Conservation (phyloP, 2,888 invertebrate species). For the Proisotoma minuta region DNA sequence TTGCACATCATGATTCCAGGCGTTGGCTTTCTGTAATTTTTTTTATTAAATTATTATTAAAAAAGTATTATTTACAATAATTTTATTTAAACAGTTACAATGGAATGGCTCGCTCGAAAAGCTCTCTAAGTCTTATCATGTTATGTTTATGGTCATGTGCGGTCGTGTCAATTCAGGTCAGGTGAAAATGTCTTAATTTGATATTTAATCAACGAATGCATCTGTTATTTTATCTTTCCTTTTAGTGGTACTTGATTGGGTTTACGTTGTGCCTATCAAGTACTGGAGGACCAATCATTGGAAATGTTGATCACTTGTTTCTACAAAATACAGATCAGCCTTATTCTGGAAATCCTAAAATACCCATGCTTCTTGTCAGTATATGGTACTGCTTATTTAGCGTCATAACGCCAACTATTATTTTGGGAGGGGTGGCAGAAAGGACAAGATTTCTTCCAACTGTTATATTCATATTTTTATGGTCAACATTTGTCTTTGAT, state of each 20-base stretch:
- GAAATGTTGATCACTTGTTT: slow-evolving; percentile 16
- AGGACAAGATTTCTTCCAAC: slow-evolving; percentile 37
- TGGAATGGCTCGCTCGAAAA: slow-evolving; percentile 41
- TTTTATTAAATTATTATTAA: background rate
- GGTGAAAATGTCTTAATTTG: slow-evolving; percentile 9
- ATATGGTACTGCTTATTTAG: slow-evolving; percentile 46
- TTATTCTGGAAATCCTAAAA: slow-evolving; percentile 27
- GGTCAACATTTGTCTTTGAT: slow-evolving; percentile 44
- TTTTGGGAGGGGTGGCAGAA: slow-evolving; percentile 39
- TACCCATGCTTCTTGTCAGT: slow-evolving; percentile 39
- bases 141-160: slow-evolving; percentile 42
- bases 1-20: slow-evolving; percentile 26
- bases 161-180: slow-evolving; percentile 45
- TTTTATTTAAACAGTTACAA: no score
- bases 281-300: slow-evolving; percentile 36
- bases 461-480: slow-evolving; percentile 40
- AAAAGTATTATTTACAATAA: slow-evolving; percentile 20
- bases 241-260: slow-evolving; percentile 39
- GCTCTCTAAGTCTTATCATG: slow-evolving; percentile 41
- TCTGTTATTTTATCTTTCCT: no score
- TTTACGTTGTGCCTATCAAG: slow-evolving; percentile 35
- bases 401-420: slow-evolving; percentile 44
- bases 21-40: background rate
- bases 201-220: background rate
- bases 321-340: slow-evolving; percentile 33